These are phyloP conservation scores for Philaethria dido DNA, from an alignment of 2,888 invertebrate species.

Conservation along the genomic window DNA sequence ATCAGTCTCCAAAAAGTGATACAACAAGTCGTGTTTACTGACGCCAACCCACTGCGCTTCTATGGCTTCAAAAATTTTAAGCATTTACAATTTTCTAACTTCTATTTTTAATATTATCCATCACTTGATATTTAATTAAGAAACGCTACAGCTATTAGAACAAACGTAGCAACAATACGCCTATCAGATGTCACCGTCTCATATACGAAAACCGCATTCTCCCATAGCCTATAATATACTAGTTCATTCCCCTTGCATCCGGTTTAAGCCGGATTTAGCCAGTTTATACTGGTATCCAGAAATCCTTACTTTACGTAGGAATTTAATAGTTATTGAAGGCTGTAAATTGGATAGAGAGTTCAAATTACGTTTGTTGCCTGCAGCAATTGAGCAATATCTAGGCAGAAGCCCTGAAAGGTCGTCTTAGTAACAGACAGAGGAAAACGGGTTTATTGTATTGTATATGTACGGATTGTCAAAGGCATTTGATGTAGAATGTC, in stretches of 20 bases:
- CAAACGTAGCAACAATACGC: conserved; percentile 39
- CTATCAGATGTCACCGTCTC: conserved; percentile 66
- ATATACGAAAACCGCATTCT: conserved; percentile 75
- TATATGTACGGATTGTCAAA: conserved; percentile 40
- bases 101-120: neutral
- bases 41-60: no score
- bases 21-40: no score
- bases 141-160: conserved; percentile 5
- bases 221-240: conserved; percentile 58
- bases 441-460: conserved; percentile 46
- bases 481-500: conserved; percentile 45
- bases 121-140: conserved; percentile 14
- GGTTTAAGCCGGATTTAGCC: conserved; percentile 48
- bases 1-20: no score
- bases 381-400: conserved; percentile 56
- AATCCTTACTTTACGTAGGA: conserved; percentile 45
- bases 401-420: conserved; percentile 52
- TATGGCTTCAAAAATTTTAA: neutral
- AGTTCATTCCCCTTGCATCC: conserved; percentile 45
- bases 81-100: neutral
- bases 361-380: conserved; percentile 51
- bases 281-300: conserved; percentile 53
- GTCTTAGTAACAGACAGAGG: conserved; percentile 52
- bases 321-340: conserved; percentile 45
- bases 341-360: conserved; percentile 51